Conservation (phyloP, 2,888 invertebrate genomes). For the Tridacna crocea region DNA sequence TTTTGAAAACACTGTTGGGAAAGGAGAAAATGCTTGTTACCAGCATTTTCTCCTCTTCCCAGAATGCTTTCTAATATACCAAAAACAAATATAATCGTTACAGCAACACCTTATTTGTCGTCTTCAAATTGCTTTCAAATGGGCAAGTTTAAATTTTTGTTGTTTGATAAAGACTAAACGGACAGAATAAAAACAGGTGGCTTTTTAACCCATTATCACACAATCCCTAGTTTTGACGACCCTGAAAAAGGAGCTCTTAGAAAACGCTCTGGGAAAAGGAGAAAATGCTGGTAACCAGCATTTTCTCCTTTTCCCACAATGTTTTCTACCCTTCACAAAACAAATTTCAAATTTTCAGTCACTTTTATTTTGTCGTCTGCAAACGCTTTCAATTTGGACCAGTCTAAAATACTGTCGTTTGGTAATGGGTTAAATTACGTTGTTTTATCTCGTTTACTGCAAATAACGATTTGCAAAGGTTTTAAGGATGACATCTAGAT, state of each 20-base stretch:
- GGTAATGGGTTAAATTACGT: not conserved
- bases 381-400: not conserved
- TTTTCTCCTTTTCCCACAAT: constrained; percentile 4
- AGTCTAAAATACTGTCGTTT: not conserved
- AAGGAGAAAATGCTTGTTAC: not conserved
- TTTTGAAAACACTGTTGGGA: not conserved
- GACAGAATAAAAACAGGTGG: not conserved
- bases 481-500: no score
- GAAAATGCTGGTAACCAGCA: not conserved
- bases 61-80: not conserved
- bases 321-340: not conserved
- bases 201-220: not conserved
- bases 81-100: not conserved
- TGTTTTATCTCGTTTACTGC: not conserved
- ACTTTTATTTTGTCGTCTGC: not conserved
- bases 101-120: not conserved
- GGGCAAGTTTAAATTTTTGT: not conserved
- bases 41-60: not conserved
- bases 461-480: no score
- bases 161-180: no score
- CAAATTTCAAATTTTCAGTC: not conserved
- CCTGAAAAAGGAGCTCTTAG: not conserved
- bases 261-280: not conserved
- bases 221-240: not conserved
- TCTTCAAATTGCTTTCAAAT: not conserved